Evolutionary conservation across 2,797 vertebrate genomes (phyloP), one percentile per base, ranked within the genome.

Genomic region (Numenius phaeopus): DNA sequence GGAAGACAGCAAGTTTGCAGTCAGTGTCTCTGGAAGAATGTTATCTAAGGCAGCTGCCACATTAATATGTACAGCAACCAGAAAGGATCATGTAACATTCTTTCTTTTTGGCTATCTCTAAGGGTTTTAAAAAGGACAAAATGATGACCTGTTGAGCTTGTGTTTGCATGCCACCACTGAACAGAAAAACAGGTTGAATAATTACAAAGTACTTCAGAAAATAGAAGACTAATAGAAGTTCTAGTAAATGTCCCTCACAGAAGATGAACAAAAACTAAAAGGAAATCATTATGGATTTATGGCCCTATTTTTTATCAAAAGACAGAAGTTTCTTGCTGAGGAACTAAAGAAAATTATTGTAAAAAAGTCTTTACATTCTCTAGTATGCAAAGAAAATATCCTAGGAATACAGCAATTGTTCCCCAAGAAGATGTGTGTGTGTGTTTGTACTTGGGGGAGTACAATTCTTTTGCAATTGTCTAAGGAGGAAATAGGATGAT

Each of bases 41-140:
- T 10, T 30, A 32, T 39, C 40, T 21, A 27, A 46, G n/a, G 65
- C 17, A 80, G 32, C 27, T 71, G 26, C 12, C 0, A 0, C 11
- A 10, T 39, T 34, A 19, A 2, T 23, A 22, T 4, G 21, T 15
- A 42, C 10, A 65, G 34, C 12, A 66, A 58, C 10, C 11, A 8
- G 14, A 61, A 12, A 34, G 1, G 2, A 49, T 79, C 27, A 10
- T 2, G 1, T 15, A 58, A 14, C 3, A 5, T 23, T 80, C 11
- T 34, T 29, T 32, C 20, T 78, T 87, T 69, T 26, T 37, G 4
- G 3, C 8, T 62, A 14, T 30, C 39, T 66, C 14, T 29, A 14
- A 18, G 11, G 3, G 4, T 40, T 89, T 83, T 27, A 50, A 61
- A 54, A 83, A 50, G 39, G 16, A 27, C 4, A 29, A 78, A 40